Evolutionary conservation across 2,888 invertebrate genomes (phyloP).

Genomic region (Melanargia galathea): DNA sequence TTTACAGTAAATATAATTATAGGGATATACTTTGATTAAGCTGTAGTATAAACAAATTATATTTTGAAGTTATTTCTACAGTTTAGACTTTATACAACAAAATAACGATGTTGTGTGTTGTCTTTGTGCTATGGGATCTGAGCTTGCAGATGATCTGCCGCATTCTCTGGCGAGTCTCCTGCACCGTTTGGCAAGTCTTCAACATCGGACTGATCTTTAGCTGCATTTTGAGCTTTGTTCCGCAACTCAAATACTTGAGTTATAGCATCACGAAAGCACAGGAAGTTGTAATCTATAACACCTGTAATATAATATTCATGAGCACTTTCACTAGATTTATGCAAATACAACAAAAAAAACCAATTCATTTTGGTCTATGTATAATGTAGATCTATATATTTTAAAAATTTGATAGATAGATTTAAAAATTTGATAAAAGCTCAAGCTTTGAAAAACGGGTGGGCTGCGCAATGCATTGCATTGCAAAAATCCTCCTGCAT

Average conservation of each 20-base stretch:
- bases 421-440: too few species aligned
- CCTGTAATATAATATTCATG: conserved; percentile 79
- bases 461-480: too few species aligned
- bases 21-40: conserved; percentile 41
- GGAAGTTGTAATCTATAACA: conserved; percentile 98
- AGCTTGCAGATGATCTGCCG: conserved; percentile 60
- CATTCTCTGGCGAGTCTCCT: conserved; percentile 62
- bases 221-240: conserved; percentile 84
- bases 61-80: conserved; percentile 35
- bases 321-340: background rate
- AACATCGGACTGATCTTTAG: conserved; percentile 52
- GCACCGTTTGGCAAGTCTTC: conserved; percentile 65
- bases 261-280: conserved; percentile 97
- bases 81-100: conserved; percentile 33
- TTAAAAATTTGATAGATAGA: too few species aligned
- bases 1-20: conserved; percentile 39
- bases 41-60: conserved; percentile 40
- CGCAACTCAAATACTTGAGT: conserved; percentile 96
- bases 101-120: conserved; percentile 39
- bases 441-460: too few species aligned
- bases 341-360: too few species aligned
- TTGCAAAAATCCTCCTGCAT: too few species aligned
- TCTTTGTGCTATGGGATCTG: conserved; percentile 67
- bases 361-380: too few species aligned
- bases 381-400: too few species aligned